Base-by-base conservation (phyloP, 64 coral and sea anemone species). In the Montipora cactus region DNA sequence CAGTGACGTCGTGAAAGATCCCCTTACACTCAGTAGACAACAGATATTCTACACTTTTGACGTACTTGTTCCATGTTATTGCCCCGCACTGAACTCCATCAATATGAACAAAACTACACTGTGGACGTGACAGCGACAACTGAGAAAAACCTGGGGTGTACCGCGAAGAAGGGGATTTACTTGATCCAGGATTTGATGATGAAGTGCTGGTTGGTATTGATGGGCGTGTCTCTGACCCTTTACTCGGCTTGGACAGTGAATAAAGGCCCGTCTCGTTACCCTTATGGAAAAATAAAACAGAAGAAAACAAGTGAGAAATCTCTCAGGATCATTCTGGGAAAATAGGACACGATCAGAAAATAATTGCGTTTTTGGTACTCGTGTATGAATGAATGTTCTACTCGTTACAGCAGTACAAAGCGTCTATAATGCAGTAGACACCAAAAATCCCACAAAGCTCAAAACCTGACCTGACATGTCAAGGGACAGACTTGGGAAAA, bases 81-180 rank as follows among this genome's bases (percentile, higher is more conserved):
- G 92, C 84, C 8, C 69, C 61, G 44, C 92, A 93, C 5, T 80
- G 92, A 7, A 88, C 84, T 28, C 92, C 92, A 80, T 93, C 92
- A 58, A 93, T 93, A 37, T 93, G 92, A 79, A 93, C 83, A 93
- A 93, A 88, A 55, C 84, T 93, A 51, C 92, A 93, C 77, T 68
- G 74, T 5, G 92, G 47, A 44, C 68, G 83, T 3, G 75, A 58
- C 74, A 88, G 49, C 5, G 82, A 71, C 66, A 86, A 86, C 66
- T 86, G 82, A 8, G 82, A 86, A 19, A 72, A 44, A 5, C 67
- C 82, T 71, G 82, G 82, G 19, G 45, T n/a, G 67, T 71, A n/a
- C 20, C 82, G 16, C 1, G 82, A 72, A 25, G 62, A 21, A 13
- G 25, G 5, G 7, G 64, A 4, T 49, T 86, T 86, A 25, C 18